Evolutionary conservation across 2,113 vertebrate species (phyloP).

Genomic region (Epinephelus lanceolatus): DNA sequence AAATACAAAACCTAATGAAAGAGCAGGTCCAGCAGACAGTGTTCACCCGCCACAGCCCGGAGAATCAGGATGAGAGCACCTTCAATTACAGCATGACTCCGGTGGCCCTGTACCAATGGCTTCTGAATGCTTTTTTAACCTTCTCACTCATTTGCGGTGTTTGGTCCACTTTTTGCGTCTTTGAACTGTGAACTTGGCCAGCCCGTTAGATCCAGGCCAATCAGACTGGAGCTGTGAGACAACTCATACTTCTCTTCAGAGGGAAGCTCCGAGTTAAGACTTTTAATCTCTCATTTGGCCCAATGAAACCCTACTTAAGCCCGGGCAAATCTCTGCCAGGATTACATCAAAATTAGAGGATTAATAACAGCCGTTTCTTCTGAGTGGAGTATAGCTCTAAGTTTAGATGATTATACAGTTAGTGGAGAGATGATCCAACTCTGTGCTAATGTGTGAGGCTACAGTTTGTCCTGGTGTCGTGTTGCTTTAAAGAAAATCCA

Average conservation of each 20-base stretch:
- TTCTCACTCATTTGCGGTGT: constrained; percentile 35
- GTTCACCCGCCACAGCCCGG: constrained; percentile 52
- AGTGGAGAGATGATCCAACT: neutral
- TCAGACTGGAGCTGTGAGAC: constrained; percentile 25
- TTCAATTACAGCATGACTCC: constrained; percentile 66
- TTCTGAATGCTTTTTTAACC: constrained; percentile 56
- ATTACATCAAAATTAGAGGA: constrained; percentile 65
- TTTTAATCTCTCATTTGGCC: constrained; percentile 63
- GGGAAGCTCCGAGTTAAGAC: constrained; percentile 44
- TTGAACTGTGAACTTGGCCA: constrained; percentile 28
- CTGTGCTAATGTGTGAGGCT: neutral
- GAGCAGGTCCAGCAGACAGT: constrained; percentile 63
- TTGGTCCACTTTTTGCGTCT: constrained; percentile 46
- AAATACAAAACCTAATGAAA: constrained; percentile 80
- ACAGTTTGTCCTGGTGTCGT: neutral
- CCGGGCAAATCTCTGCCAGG: constrained; percentile 44
- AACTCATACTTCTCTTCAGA: constrained; percentile 11
- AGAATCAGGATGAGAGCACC: constrained; percentile 58
- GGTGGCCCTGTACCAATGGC: constrained; percentile 26
- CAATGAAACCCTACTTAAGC: constrained; percentile 39
- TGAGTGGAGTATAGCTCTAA: constrained; percentile 25
- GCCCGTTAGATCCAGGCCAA: neutral
- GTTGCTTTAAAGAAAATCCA: neutral
- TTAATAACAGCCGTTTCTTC: constrained; percentile 47
- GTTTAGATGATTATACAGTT: constrained; percentile 22